Percentiles rank a stretch among this genome's conserved stretches.
Evolutionary conservation across 2,888 invertebrate species (phyloP).

Genomic region (Ceriagrion tenellum): DNA sequence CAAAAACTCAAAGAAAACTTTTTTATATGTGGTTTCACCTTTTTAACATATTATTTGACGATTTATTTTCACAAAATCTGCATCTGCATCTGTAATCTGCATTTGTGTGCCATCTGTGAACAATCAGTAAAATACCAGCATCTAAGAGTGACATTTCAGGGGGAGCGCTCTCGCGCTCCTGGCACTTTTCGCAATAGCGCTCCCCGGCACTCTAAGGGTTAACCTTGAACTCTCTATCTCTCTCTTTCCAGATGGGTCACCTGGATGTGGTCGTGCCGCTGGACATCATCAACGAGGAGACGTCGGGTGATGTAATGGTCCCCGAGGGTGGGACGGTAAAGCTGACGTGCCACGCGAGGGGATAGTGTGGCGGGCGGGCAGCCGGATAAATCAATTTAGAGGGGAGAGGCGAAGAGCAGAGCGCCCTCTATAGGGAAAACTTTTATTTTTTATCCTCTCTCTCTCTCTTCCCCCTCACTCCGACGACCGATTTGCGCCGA

Average conservation of each 20-base stretch:
- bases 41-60: too few relatives aligned
- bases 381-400: constrained; percentile 5
- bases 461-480: background rate
- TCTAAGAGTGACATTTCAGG: too few relatives aligned
- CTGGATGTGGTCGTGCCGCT: constrained; percentile 94
- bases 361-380: constrained; percentile 73
- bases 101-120: too few relatives aligned
- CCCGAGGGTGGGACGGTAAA: constrained; percentile 86
- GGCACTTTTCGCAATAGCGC: too few relatives aligned
- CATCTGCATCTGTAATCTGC: too few relatives aligned
- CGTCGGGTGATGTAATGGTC: constrained; percentile 93
- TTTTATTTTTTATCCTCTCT: background rate
- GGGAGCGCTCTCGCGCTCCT: too few relatives aligned
- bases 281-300: constrained; percentile 91
- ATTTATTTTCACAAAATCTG: too few relatives aligned
- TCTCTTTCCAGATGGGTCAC: constrained; percentile 85
- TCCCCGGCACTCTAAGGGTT: too few relatives aligned
- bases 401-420: background rate
- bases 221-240: background rate
- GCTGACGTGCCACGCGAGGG: constrained; percentile 74
- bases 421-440: background rate
- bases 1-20: too few relatives aligned
- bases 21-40: too few relatives aligned
- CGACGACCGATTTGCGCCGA: background rate
- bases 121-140: too few relatives aligned